Evolutionary conservation across 2,888 invertebrate genomes (phyloP).

Genomic region (Xestia xanthographa): DNA sequence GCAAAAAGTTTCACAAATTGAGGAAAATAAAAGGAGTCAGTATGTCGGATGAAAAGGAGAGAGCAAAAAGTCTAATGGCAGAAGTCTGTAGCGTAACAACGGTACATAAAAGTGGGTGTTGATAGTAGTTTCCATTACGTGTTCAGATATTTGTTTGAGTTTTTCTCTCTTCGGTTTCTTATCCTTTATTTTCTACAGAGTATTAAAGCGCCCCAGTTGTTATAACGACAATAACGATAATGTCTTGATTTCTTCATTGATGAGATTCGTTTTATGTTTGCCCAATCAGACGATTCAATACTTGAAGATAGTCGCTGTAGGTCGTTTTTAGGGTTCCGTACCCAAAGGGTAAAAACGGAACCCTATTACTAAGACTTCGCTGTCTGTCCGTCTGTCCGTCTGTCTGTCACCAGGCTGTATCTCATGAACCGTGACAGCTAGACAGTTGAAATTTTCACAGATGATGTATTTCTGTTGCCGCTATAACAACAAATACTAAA

Average conservation of each 20-base stretch:
- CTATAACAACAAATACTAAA: too few species aligned
- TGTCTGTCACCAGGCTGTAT: too few species aligned
- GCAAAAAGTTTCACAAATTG: slow-evolving; percentile 39
- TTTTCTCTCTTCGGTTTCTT: slow-evolving; percentile 29
- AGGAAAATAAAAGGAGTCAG: slow-evolving; percentile 52
- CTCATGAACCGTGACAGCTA: too few species aligned
- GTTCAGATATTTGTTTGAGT: slow-evolving; percentile 51
- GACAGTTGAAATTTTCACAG: too few species aligned
- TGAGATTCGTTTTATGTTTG: not conserved
- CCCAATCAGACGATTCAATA: not conserved
- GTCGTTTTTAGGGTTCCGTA: too few species aligned
- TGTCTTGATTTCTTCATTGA: not conserved
- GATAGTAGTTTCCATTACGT: slow-evolving; percentile 51
- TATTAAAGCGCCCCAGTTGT: slow-evolving; percentile 2
- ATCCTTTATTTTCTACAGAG: slow-evolving; percentile 16
- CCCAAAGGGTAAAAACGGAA: too few species aligned
- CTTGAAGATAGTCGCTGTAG: not conserved
- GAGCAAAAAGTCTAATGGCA: slow-evolving; percentile 58
- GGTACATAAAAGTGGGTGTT: slow-evolving; percentile 41
- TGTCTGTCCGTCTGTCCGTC: too few species aligned
- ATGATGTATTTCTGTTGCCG: too few species aligned
- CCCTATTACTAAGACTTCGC: too few species aligned
- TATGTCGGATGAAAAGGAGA: slow-evolving; percentile 41
- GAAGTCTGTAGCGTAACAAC: slow-evolving; percentile 50
- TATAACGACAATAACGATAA: not conserved